A percentile compares a stretch with the other conserved stretches of the same genome.
These are phyloP conservation scores for Gasterosteus nipponicus DNA, from an alignment of 2,113 vertebrate genomes.

Conservation along the genomic window DNA sequence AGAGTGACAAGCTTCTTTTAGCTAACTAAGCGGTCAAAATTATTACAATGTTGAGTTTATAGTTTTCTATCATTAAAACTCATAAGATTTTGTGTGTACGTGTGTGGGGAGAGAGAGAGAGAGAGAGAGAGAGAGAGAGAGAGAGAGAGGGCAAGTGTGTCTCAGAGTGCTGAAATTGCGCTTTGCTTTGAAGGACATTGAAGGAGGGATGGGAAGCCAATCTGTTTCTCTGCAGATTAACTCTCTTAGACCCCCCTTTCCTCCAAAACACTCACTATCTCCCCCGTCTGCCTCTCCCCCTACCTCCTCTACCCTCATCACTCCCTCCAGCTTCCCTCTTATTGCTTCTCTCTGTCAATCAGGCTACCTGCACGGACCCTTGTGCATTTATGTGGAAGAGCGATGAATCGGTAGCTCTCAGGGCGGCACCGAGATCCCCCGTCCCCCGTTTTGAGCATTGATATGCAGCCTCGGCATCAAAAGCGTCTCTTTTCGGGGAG, in stretches of 20 bases:
- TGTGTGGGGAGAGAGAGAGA: neutral
- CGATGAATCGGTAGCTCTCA: conserved; percentile 39
- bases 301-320: conserved; percentile 26
- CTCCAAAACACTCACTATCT: conserved; percentile 69
- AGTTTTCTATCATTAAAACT: too few species aligned
- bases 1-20: too few species aligned
- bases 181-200: conserved; percentile 70
- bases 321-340: conserved; percentile 39
- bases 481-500: conserved; percentile 33
- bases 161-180: conserved; percentile 56
- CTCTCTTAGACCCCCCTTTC: conserved; percentile 62
- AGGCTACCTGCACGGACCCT: conserved; percentile 42
- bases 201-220: conserved; percentile 59
- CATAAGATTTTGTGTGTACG: neutral
- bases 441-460: conserved; percentile 1
- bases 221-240: conserved; percentile 78
- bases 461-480: conserved; percentile 32
- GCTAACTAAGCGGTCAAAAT: too few species aligned
- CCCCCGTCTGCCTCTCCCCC: conserved; percentile 39
- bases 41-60: too few species aligned
- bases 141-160: conserved; percentile 16
- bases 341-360: conserved; percentile 64
- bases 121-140: neutral
- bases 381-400: conserved; percentile 57
- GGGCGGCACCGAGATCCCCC: conserved; percentile 33